A percentile compares a stretch with the other conserved stretches of the same genome.
Evolutionary conservation across 2,797 vertebrate species (phyloP).

Genomic region (Paguma larvata): DNA sequence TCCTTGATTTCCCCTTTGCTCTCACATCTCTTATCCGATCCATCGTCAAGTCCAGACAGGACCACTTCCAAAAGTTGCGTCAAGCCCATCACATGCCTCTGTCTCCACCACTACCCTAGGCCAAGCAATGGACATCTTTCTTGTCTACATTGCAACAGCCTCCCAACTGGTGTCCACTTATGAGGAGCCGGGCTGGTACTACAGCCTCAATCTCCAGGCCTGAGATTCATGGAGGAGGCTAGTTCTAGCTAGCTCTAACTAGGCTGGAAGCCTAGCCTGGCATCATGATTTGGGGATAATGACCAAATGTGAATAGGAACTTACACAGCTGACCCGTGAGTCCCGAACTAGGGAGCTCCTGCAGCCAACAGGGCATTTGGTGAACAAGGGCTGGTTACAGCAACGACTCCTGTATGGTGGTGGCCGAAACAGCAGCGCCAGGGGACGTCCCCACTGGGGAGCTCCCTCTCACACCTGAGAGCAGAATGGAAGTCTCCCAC

Average conservation of each 20-base stretch:
- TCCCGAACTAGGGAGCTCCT: not conserved
- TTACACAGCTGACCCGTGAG: not conserved
- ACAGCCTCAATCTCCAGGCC: not conserved
- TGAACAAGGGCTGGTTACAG: not conserved
- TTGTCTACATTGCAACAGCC: not conserved
- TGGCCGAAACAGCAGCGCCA: not conserved
- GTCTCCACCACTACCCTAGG: not conserved
- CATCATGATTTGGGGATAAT: not conserved
- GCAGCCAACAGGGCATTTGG: fast-evolving
- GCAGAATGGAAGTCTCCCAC: not conserved
- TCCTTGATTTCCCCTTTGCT: not conserved
- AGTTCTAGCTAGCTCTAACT: not conserved
- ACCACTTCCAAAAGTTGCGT: not conserved
- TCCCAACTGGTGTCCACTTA: not conserved
- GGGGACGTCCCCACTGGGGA: not conserved
- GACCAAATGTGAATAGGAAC: not conserved
- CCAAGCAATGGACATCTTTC: not conserved
- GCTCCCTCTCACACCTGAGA: not conserved
- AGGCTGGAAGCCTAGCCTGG: not conserved
- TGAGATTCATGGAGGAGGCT: not conserved
- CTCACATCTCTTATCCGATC: not conserved
- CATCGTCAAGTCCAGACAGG: not conserved
- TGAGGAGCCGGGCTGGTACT: not conserved
- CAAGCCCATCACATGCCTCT: not conserved
- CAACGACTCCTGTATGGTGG: not conserved